Evolutionary conservation across 1,140 invertebrate species (phyloP).

Genomic region (Phthorimaea operculella): DNA sequence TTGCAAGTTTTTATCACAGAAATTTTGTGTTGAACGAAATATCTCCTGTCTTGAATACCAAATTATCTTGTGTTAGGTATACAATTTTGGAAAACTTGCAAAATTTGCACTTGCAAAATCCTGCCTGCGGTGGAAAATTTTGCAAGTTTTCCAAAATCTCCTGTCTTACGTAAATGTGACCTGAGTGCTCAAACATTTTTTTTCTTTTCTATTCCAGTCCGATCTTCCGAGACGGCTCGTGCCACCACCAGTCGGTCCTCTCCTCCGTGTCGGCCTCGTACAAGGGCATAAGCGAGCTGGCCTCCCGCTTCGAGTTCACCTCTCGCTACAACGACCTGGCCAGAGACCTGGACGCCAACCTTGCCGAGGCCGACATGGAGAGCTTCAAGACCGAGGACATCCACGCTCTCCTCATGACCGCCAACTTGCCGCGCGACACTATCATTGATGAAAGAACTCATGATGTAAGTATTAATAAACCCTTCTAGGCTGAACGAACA

Average conservation of each 20-base stretch:
- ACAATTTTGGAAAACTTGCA: too few relatives aligned
- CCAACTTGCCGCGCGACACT: conserved; percentile 75
- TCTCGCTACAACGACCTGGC: conserved; percentile 86
- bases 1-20: too few relatives aligned
- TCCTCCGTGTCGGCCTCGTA: conserved; percentile 84
- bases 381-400: conserved; percentile 92
- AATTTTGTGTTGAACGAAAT: too few relatives aligned
- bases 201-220: conserved; percentile 66
- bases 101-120: too few relatives aligned
- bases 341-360: conserved; percentile 89
- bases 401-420: conserved; percentile 78
- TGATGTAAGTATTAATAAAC: conserved; percentile 47
- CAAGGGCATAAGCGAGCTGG: conserved; percentile 76
- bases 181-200: too few relatives aligned
- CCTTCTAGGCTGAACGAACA: too few relatives aligned
- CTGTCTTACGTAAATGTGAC: too few relatives aligned
- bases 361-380: conserved; percentile 95
- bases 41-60: too few relatives aligned
- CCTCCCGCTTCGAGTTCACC: conserved; percentile 64
- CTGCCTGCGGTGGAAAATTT: too few relatives aligned
- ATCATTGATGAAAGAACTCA: conserved; percentile 56
- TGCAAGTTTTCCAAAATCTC: too few relatives aligned
- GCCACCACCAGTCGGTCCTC: conserved; percentile 81
- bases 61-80: too few relatives aligned
- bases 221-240: conserved; percentile 78